A percentile compares a stretch with the other conserved stretches of the same genome.
phyloP scores from a whole-genome alignment of 2,113 vertebrate species.

The Pachyramphus minor region DNA sequence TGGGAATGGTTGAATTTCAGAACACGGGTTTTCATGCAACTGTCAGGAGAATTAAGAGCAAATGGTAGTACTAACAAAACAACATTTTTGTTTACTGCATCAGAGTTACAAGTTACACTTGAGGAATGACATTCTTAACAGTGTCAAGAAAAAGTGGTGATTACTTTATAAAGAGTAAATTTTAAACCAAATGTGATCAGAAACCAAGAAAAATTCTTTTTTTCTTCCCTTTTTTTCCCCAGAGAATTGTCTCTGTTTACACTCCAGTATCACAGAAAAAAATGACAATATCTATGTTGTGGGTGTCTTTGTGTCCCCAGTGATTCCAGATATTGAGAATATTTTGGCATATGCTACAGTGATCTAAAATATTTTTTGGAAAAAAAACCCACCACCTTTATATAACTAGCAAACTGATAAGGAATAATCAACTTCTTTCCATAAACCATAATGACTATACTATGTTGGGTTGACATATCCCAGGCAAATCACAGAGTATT shows the following conservation, averaged over 20 bases:
- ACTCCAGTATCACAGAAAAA: background rate
- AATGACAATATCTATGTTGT: background rate
- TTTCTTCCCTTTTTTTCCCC: background rate
- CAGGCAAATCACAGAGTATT: background rate
- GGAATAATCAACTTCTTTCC: background rate
- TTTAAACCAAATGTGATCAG: background rate
- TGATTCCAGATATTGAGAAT: background rate
- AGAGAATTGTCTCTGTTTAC: background rate
- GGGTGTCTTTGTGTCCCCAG: background rate
- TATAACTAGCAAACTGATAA: background rate
- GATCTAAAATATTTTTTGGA: background rate
- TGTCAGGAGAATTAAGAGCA: conserved; percentile 21
- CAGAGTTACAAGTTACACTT: conserved; percentile 29
- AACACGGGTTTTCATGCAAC: conserved; percentile 25
- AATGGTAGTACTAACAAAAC: conserved; percentile 40
- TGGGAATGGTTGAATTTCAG: background rate
- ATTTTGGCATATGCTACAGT: background rate
- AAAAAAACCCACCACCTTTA: background rate
- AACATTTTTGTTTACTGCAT: conserved; percentile 60
- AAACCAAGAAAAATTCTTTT: background rate
- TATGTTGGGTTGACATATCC: background rate
- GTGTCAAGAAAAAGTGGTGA: conserved; percentile 5
- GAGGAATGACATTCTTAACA: conserved; percentile 34
- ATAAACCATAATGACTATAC: fast-evolving
- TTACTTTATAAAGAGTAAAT: conserved; percentile 28